Base-by-base conservation (phyloP, 1,140 invertebrate genomes). In the Drosophila truncata region DNA sequence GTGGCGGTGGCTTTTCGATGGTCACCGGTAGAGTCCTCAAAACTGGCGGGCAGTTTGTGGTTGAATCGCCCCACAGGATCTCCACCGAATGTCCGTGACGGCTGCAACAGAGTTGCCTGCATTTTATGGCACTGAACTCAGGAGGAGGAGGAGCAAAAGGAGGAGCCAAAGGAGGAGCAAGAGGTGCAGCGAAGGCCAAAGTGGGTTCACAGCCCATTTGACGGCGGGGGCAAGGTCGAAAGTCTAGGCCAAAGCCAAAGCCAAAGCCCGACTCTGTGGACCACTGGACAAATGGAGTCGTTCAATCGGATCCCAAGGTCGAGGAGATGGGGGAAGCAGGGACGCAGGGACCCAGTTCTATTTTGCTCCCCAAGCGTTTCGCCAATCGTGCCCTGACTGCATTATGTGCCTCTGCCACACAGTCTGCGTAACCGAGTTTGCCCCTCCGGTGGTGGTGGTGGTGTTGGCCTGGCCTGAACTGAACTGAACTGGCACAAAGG, bases 191-290 rank as follows among this genome's bases (percentile, higher is more conserved):
- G 29, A 31, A 49, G 31, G 67, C 31, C 57, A 41, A 35, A 11
- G n/a, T 13, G 39, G 39, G 73, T 76, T 76, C 71, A 76, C 60
- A 75, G 60, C 42, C 55, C 70, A 75, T 74, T 76, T 76, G 42
- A 58, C 11, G 50, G 39, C 14, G 14, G 62, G 62, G 37, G 47
- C 66, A 70, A 67, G 66, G 66, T 70, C 66, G 31, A 27, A 46
- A 57, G 59, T 75, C 60, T 75, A 20, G 49, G 59, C 37, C 44
- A 49, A 33, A 59, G 33, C 10, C 25, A 49, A 18, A 50, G 47
- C 16, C 25, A 49, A 29, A 49, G 47, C 14, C 25, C 44, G 47
- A 23, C 23, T 35, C 23, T 35, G 39, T 18, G 47, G 33, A 37
- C 70, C 29, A n/a, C 29, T 33, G n/a, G 46, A 33, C 57, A 54